Conservation (phyloP, 1,140 invertebrate genomes). For the Nautilus pompilius region DNA sequence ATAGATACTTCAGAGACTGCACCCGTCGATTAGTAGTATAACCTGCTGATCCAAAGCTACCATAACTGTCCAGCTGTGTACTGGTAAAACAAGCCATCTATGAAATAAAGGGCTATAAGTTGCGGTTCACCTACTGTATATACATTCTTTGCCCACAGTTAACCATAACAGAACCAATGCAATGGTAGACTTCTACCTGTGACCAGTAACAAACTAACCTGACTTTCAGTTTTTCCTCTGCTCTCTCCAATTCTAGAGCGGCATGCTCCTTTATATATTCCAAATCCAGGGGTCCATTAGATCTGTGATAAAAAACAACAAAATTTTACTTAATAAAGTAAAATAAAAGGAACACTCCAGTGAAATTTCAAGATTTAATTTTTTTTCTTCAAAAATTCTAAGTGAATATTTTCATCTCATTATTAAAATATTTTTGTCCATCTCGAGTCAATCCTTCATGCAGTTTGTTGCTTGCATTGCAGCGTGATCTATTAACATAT, state of each 20-base stretch:
- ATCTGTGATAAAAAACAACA: constrained; percentile 23
- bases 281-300: constrained; percentile 47
- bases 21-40: not conserved
- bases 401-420: not conserved
- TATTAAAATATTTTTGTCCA: not conserved
- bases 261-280: constrained; percentile 44
- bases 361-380: constrained; percentile 4
- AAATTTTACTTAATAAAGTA: constrained; percentile 1
- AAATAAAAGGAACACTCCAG: not conserved
- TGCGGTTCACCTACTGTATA: not conserved
- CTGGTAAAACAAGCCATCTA: not conserved
- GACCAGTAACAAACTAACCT: constrained; percentile 20
- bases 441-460: too few relatives aligned
- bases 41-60: not conserved
- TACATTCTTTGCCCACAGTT: not conserved
- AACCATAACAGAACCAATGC: not conserved
- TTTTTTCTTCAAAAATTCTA: not conserved
- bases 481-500: too few relatives aligned
- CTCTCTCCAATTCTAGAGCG: constrained; percentile 45
- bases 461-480: too few relatives aligned
- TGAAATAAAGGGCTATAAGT: not conserved
- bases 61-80: not conserved
- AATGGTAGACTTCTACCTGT: not conserved
- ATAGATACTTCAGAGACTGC: too few relatives aligned
- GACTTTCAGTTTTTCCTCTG: constrained; percentile 49